Evolutionary conservation across 2,113 vertebrate species (phyloP), one percentile per base, ranked within the genome.

Genomic region (Myotis lucifugus): DNA sequence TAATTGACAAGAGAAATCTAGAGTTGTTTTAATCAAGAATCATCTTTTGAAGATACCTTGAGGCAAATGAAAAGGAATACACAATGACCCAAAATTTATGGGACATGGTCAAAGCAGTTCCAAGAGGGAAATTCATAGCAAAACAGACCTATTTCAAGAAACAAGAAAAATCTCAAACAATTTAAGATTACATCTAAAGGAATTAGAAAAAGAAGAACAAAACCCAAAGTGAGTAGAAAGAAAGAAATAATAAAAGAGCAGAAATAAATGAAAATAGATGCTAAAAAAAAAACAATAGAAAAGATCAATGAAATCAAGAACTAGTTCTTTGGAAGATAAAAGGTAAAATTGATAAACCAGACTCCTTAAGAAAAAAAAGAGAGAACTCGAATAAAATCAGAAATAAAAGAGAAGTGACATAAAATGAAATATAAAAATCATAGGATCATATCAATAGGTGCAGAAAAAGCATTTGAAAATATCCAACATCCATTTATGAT

Each of bases 1-100:
- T 85, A 84, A 34, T 59, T 79, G 50, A 10, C 59, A 82, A 25
- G 50, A 77, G 23, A 77, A 74, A 81, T 17, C 34, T 73, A 56
- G 19, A 84, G 7, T 88, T 93, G 10, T 52, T 95, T 82, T 74
- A 91, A 67, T 90, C 56, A 76, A 64, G 21, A 91, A 72, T 88
- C 61, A 69, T 59, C 50, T 42, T 81, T 81, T 59, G 25, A 61
- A 81, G 34, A 37, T 81, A 40, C 14, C 54, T 61, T 40, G 78
- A 81, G 54, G 40, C 54, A 82, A 61, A 61, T 61, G 25, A 81
- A 40, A 81, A 59, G 34, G 52, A 82, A 82, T 61, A 32, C 37
- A 61, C 25, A 40, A 25, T 81, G 54, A 81, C 23, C 23, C 54
- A 27, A 81, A 76, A 76, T 50, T 23, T 61, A 29, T 81, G 14